Conservation (phyloP, 2,888 invertebrate species). For the Petrolisthes cinctipes region DNA sequence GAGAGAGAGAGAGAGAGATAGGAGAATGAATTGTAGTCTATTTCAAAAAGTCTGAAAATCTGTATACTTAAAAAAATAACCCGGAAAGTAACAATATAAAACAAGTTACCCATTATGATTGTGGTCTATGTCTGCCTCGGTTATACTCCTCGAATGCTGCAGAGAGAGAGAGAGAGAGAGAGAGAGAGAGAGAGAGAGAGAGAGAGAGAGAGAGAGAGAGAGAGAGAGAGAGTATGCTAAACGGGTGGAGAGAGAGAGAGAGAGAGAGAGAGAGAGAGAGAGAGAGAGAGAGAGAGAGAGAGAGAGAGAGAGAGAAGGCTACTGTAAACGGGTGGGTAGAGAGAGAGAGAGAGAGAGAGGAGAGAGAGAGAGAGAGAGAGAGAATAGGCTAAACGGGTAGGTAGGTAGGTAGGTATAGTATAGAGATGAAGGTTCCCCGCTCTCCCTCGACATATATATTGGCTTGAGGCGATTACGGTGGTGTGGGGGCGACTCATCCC, state of each 20-base stretch:
- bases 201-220: slow-evolving; percentile 7
- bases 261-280: neutral
- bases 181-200: slow-evolving; percentile 7
- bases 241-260: neutral
- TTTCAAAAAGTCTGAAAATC: too few relatives aligned
- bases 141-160: too few relatives aligned
- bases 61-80: too few relatives aligned
- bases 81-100: too few relatives aligned
- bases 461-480: neutral
- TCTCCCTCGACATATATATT: neutral
- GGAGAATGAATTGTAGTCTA: too few relatives aligned
- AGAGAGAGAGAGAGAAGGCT: slow-evolving; percentile 1
- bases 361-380: neutral
- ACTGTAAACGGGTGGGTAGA: too few relatives aligned
- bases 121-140: too few relatives aligned
- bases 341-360: slow-evolving; percentile 4
- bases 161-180: neutral
- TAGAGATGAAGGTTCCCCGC: neutral
- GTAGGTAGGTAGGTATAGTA: neutral
- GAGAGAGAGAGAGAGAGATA: neutral
- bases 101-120: too few relatives aligned
- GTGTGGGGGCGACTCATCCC: neutral
- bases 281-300: slow-evolving; percentile 2
- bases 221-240: neutral
- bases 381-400: neutral